phyloP scores from a whole-genome alignment of 2,113 vertebrate genomes.

The Scytalopus superciliaris region DNA sequence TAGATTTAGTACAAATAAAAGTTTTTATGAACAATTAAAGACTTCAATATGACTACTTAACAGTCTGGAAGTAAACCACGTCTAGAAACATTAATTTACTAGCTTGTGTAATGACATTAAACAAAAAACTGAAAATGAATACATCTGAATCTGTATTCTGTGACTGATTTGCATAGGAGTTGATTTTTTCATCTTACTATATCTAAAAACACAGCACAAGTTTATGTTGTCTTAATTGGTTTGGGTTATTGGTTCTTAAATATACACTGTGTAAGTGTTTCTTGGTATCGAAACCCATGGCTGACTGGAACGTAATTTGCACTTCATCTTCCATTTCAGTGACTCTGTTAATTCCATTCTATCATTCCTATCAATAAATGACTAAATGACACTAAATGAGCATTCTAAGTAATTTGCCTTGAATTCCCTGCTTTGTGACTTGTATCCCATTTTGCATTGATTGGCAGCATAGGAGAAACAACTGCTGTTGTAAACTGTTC shows the following conservation, averaged over 20 bases:
- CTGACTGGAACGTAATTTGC: conserved; percentile 32
- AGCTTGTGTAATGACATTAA: background rate
- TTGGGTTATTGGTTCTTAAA: conserved; percentile 19
- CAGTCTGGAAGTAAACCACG: background rate
- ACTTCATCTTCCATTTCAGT: conserved; percentile 28
- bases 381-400: background rate
- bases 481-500: background rate
- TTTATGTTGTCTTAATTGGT: conserved; percentile 16
- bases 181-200: background rate
- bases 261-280: background rate
- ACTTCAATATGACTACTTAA: background rate
- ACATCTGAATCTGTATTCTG: background rate
- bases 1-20: background rate
- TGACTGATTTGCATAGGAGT: background rate
- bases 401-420: background rate
- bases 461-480: background rate
- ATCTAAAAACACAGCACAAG: background rate
- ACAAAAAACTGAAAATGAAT: background rate
- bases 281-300: background rate
- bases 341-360: background rate
- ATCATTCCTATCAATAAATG: background rate
- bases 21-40: background rate
- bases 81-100: background rate
- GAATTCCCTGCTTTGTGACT: conserved; percentile 1
- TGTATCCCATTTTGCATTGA: background rate